A percentile compares a stretch with the other conserved stretches of the same genome.
phyloP scores from a whole-genome alignment of 2,888 invertebrate genomes.

The Tetanocera ferruginea region DNA sequence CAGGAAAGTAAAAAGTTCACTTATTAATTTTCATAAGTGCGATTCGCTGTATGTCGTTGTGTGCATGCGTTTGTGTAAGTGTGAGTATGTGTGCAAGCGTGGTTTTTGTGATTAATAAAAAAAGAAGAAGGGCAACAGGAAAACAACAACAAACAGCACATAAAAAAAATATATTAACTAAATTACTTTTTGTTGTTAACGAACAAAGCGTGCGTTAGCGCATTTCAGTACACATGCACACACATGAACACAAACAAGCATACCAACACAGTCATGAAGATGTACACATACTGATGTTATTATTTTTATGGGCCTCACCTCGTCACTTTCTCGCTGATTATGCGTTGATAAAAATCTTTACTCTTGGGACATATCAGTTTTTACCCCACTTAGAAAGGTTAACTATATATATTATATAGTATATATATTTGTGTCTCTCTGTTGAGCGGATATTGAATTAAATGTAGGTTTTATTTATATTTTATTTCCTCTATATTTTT shows the following conservation, averaged over 20 bases:
- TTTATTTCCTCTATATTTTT: no score
- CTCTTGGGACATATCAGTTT: constrained; percentile 54
- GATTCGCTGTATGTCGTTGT: constrained; percentile 59
- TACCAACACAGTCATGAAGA: constrained; percentile 20
- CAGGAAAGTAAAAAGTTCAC: constrained; percentile 57
- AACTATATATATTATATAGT: not conserved
- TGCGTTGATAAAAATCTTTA: constrained; percentile 65
- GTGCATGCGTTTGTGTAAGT: no score
- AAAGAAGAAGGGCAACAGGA: not conserved
- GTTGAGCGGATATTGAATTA: not conserved
- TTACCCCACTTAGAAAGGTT: not conserved
- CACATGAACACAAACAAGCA: constrained; percentile 38
- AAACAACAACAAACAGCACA: constrained; percentile 22
- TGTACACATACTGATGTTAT: constrained; percentile 35
- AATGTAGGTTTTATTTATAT: not conserved
- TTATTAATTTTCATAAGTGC: constrained; percentile 67
- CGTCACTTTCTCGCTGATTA: constrained; percentile 60
- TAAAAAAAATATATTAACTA: constrained; percentile 39
- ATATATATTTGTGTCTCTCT: not conserved
- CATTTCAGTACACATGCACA: constrained; percentile 9
- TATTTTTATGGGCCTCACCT: not conserved
- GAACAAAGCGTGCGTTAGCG: constrained; percentile 35
- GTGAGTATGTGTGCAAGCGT: no score
- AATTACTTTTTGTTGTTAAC: constrained; percentile 47
- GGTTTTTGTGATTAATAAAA: not conserved